These are phyloP conservation scores for Aplochiton taeniatus DNA, from an alignment of 2,797 vertebrate species.

Conservation along the genomic window DNA sequence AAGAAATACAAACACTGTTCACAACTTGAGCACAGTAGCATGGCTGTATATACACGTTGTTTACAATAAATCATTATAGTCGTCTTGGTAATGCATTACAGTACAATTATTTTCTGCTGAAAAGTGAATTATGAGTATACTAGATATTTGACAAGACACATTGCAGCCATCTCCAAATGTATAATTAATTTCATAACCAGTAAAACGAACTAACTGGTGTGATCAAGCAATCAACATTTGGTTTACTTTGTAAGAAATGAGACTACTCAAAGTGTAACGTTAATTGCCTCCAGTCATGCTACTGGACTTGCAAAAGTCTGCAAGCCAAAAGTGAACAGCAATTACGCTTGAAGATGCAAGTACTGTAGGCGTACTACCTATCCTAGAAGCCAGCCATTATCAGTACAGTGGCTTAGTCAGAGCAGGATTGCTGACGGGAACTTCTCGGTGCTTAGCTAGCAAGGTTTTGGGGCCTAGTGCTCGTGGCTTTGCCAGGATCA, in stretches of 20 bases:
- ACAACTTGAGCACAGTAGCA: neutral
- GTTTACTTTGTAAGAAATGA: too few species aligned
- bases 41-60: slow-evolving; percentile 15
- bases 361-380: neutral
- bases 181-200: neutral
- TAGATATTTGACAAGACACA: neutral
- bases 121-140: neutral
- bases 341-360: neutral
- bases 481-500: slow-evolving; percentile 56
- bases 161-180: neutral
- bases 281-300: too few species aligned
- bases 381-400: slow-evolving; percentile 9
- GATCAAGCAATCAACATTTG: too few species aligned
- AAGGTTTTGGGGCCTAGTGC: slow-evolving; percentile 71
- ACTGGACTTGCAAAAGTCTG: neutral
- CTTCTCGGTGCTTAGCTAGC: slow-evolving; percentile 55
- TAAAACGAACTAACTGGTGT: neutral
- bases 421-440: slow-evolving; percentile 57
- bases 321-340: neutral
- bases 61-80: slow-evolving; percentile 12
- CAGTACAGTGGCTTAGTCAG: slow-evolving; percentile 53
- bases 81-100: neutral
- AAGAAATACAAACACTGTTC: slow-evolving; percentile 3
- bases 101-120: neutral
- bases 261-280: too few species aligned